Evolutionary conservation across 2,113 vertebrate species (phyloP), one percentile per base, ranked within the genome.

Genomic region (Dunckerocampus dactyliophorus): DNA sequence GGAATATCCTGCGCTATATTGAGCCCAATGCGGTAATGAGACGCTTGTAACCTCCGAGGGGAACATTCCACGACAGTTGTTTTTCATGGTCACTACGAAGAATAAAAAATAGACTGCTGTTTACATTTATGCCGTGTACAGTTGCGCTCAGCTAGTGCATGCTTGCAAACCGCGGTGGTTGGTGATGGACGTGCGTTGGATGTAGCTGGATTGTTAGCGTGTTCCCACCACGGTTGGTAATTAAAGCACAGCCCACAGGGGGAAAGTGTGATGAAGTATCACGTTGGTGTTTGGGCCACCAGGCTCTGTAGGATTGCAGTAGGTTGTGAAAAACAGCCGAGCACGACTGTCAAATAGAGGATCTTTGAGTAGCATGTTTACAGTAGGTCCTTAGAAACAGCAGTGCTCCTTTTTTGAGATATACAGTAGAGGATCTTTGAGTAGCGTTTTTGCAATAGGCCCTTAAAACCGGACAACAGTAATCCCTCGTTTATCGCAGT

Each of bases 1-100:
- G 28, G 75, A 79, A 76, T 51, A 56, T 79, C 82, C 28, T 76
- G 73, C 47, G 73, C 81, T 87, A 84, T 86, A 80, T 79, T 46
- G 74, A 77, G 79, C 64, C 1, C 59, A 69, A 82, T 81, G 81
- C 79, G 84, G 82, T 82, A 79, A 82, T 75, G 75, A 77, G 85
- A 82, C 71, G 80, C 69, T 73, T 67, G 16, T 71, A 77, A 74
- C 69, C 14, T 67, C 55, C 45, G 69, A 71, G 58, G 66, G 70
- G 79, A 84, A 84, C 82, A 85, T 88, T 84, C 75, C 84, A 63
- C 67, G 17, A 34, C 71, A 62, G 72, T 77, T 81, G 76, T 79
- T 82, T 83, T 37, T 81, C 75, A 63, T 28, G 55, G 71, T 60
- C 6, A 2, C 61, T 67, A 49, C 69, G 64, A 56, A 4, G 55